Percentiles rank a stretch among this genome's conserved stretches.
These are phyloP conservation scores for Gasterosteus nipponicus DNA, from an alignment of 2,113 vertebrate genomes.

Conservation along the genomic window DNA sequence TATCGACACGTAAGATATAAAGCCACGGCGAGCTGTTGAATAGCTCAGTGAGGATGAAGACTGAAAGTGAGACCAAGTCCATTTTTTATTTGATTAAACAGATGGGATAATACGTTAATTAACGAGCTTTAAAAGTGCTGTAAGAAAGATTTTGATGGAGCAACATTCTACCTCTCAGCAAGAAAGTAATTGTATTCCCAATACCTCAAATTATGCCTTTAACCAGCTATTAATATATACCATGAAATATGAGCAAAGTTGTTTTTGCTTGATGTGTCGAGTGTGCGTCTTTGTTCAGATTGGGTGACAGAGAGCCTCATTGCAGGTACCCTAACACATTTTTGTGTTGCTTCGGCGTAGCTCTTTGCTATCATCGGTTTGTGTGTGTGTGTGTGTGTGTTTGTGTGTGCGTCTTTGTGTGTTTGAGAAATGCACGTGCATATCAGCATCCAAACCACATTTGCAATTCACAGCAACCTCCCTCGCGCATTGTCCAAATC, in stretches of 20 bases:
- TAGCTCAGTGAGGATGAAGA: neutral
- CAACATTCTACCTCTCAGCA: neutral
- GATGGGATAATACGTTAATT: neutral
- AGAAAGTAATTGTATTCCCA: neutral
- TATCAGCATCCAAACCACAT: constrained; percentile 53
- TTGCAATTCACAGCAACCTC: constrained; percentile 73
- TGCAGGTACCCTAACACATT: neutral
- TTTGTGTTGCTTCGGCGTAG: constrained; percentile 10
- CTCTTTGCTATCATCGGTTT: constrained; percentile 17
- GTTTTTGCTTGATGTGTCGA: neutral
- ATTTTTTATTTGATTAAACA: neutral
- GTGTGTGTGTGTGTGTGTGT: constrained; percentile 4
- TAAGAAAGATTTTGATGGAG: constrained; percentile 3
- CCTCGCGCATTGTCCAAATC: constrained; percentile 68
- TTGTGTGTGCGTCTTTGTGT: constrained; percentile 16
- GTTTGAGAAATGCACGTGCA: constrained; percentile 45
- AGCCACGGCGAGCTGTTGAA: neutral
- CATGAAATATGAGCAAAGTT: neutral
- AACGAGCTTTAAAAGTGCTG: neutral
- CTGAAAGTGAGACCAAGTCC: neutral
- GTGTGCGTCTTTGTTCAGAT: constrained; percentile 8
- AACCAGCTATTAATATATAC: neutral
- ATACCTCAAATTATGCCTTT: neutral
- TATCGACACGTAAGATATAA: neutral
- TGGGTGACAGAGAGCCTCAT: constrained; percentile 19